phyloP scores from a whole-genome alignment of 1,140 invertebrate genomes.

The Thrips palmi region DNA sequence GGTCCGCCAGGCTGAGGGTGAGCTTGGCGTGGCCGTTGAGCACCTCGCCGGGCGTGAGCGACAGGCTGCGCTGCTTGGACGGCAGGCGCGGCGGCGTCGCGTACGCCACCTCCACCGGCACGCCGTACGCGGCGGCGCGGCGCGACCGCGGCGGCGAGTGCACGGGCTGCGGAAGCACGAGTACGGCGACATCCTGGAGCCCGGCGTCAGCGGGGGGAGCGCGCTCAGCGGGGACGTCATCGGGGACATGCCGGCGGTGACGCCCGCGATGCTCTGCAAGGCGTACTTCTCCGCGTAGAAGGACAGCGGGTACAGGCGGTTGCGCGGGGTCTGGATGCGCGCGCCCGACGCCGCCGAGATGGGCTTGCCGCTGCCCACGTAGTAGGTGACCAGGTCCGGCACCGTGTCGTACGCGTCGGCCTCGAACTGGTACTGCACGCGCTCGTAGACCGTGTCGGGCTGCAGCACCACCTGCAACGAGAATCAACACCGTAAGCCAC shows the following conservation, averaged over 20 bases:
- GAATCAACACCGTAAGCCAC: constrained; percentile 1
- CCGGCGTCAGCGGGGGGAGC: constrained; percentile 17
- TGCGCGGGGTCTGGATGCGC: constrained; percentile 57
- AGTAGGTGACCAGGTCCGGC: constrained; percentile 82
- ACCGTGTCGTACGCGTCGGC: constrained; percentile 86
- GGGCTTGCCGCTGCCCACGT: constrained; percentile 74
- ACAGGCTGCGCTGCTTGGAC: constrained; percentile 45
- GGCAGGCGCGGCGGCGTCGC: constrained; percentile 37
- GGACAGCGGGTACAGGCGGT: constrained; percentile 45
- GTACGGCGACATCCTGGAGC: constrained; percentile 23
- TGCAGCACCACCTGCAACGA: constrained; percentile 55
- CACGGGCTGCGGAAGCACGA: too few species aligned
- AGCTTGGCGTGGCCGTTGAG: constrained; percentile 23
- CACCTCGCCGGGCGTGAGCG: constrained; percentile 36
- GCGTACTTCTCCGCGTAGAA: constrained; percentile 41
- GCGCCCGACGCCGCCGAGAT: constrained; percentile 78
- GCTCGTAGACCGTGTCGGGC: constrained; percentile 77
- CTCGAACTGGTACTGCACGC: constrained; percentile 84
- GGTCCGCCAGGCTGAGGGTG: too few species aligned
- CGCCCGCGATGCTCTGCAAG: too few species aligned
- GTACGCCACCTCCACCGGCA: too few species aligned
- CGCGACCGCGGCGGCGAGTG: constrained; percentile 31
- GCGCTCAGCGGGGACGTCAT: constrained; percentile 12
- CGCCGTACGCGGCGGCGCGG: too few species aligned
- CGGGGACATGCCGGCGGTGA: constrained; percentile 12